Evolutionary conservation across 2,797 vertebrate genomes (phyloP).

Genomic region (Neopelma chrysocephalum): DNA sequence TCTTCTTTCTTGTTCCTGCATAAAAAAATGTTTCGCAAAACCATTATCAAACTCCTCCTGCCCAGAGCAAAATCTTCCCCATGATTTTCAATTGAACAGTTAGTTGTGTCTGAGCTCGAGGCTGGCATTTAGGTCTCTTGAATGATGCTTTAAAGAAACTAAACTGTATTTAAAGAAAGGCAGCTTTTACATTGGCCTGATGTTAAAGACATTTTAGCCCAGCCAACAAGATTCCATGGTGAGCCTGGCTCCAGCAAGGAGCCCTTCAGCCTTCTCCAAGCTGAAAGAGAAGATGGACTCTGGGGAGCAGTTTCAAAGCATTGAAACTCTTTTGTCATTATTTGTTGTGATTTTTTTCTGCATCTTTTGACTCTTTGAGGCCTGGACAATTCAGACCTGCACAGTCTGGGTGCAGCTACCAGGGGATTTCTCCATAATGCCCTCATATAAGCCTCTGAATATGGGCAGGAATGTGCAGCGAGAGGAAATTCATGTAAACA

Average conservation of each 20-base stretch:
- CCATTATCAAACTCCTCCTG: neutral
- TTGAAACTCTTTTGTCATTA: neutral
- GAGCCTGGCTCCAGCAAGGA: neutral
- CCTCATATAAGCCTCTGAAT: neutral
- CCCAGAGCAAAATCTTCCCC: neutral
- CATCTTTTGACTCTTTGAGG: neutral
- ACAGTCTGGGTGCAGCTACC: neutral
- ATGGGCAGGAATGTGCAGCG: neutral
- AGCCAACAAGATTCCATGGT: neutral
- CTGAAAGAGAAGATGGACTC: neutral
- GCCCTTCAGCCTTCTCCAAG: neutral
- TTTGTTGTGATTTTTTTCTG: neutral
- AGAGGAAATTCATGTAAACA: neutral
- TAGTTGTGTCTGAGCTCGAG: neutral
- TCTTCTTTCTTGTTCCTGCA: neutral
- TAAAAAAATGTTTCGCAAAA: neutral
- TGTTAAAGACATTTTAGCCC: neutral
- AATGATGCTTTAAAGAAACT: constrained; percentile 27
- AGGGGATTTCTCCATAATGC: neutral
- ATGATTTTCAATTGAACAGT: neutral
- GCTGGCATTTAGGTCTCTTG: constrained; percentile 29
- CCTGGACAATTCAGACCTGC: neutral
- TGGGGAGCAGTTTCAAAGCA: neutral
- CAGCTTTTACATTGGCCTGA: neutral
- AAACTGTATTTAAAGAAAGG: constrained; percentile 48